Percentiles rank a stretch among this genome's conserved stretches.
Conservation (phyloP, 2,888 invertebrate species). For the Lasioglossum oenotherae region DNA sequence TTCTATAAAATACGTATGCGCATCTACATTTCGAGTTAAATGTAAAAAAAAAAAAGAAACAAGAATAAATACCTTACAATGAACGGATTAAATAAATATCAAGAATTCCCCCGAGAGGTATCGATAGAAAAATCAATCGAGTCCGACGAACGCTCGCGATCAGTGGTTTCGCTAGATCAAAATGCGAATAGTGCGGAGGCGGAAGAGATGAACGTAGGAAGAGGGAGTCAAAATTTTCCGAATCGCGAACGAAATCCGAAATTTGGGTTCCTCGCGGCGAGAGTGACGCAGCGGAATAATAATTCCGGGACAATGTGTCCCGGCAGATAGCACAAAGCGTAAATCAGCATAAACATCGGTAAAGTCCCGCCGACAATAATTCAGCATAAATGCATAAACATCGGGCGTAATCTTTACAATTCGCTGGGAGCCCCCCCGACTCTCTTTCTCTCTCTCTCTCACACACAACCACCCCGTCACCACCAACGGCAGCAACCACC, state of each 20-base stretch:
- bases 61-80: not conserved
- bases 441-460: conserved; percentile 7
- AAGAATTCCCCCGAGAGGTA: not conserved
- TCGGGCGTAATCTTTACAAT: conserved; percentile 82
- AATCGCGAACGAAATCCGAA: conserved; percentile 60
- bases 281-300: conserved; percentile 79
- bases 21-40: not conserved
- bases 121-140: not conserved
- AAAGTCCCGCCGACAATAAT: conserved; percentile 83
- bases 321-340: conserved; percentile 84
- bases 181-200: not conserved
- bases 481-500: conserved; percentile 8
- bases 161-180: not conserved
- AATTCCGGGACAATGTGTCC: conserved; percentile 84
- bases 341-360: conserved; percentile 84
- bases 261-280: conserved; percentile 58
- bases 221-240: conserved; percentile 39
- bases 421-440: conserved; percentile 63
- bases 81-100: not conserved
- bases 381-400: conserved; percentile 83
- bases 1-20: not conserved
- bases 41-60: too few relatives aligned
- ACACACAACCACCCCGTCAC: conserved; percentile 19
- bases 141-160: not conserved
- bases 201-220: not conserved